Base-by-base conservation (phyloP, 1,140 invertebrate genomes). In the Globodera rostochiensis region DNA sequence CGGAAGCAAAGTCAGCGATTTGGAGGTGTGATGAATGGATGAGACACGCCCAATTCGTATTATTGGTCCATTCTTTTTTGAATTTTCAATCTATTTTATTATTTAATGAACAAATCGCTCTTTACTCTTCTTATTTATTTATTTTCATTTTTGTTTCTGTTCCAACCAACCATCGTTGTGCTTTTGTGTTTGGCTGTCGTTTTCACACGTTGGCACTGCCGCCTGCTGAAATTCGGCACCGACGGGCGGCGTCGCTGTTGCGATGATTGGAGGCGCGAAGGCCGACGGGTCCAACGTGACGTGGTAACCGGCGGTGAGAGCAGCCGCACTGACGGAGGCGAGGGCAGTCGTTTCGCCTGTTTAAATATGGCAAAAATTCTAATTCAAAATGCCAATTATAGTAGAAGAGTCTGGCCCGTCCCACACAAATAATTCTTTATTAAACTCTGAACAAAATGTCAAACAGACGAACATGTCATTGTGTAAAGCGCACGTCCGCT, bases 231-330 rank as follows among this genome's bases (percentile, higher is more conserved):
- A 71, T 36, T 47, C 69, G 69, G 69, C 13, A 47, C 69, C 36
- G 69, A 45, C 36, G 25, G 69, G 19, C 11, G 69, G 25, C 36
- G 13, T 36, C 69, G 69, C 36, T 77, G 76, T 19, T 19, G 25
- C 25, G 7, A 79, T 79, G 9, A 71, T 79, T 57, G 78, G 78
- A 5, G 77, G 77, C 21, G 77, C 77, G 49, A 60, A 78, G 15
- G 77, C 77, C 4, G 21, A 78, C 9, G 77, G 77, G 13, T 78
- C 77, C 47, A 78, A 69, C 13, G 71, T 82, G 50, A 79, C 77
- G 45, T 82, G 76, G 77, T 66, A 86, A 36, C 70, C 70, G 11
- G 82, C 73, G n/a, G 82, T 74, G 4, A 79, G 25, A n/a, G 80
- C 81, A n/a, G 80, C 80, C n/a, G 80, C 80, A 57, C 67, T 57